These are phyloP conservation scores for Drosophila emarginata DNA, from an alignment of 2,888 invertebrate species.

Conservation along the genomic window DNA sequence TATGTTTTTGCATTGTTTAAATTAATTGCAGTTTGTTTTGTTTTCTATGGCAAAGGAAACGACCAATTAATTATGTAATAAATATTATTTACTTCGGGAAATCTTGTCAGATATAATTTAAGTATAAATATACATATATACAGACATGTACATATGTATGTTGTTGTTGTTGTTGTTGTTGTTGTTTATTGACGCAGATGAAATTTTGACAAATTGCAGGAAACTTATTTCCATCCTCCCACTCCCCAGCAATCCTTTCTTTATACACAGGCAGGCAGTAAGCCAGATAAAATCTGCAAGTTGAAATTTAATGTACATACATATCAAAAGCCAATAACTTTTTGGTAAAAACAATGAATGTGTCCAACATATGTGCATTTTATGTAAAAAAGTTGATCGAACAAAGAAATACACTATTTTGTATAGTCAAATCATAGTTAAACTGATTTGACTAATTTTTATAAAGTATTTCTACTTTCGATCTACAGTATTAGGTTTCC, in stretches of 20 bases:
- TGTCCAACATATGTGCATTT: no score
- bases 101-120: no score
- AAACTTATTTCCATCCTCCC: neutral
- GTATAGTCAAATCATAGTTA: no score
- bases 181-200: neutral
- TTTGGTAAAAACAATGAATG: neutral
- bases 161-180: neutral
- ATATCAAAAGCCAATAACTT: neutral
- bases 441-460: no score
- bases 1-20: neutral
- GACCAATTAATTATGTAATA: slow-evolving; percentile 11
- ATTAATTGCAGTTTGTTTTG: slow-evolving; percentile 11
- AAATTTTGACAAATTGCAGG: slow-evolving; percentile 3
- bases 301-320: neutral
- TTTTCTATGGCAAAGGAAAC: neutral
- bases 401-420: no score
- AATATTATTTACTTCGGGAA: slow-evolving; percentile 1
- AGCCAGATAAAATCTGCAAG: neutral
- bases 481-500: no score
- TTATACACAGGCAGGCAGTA: neutral
- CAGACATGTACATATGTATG: neutral
- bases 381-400: neutral
- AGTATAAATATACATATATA: neutral
- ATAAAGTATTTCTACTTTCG: no score
- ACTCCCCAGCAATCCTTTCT: neutral